phyloP scores from a whole-genome alignment of 2,113 vertebrate genomes.

The Micronycteris hirsuta region DNA sequence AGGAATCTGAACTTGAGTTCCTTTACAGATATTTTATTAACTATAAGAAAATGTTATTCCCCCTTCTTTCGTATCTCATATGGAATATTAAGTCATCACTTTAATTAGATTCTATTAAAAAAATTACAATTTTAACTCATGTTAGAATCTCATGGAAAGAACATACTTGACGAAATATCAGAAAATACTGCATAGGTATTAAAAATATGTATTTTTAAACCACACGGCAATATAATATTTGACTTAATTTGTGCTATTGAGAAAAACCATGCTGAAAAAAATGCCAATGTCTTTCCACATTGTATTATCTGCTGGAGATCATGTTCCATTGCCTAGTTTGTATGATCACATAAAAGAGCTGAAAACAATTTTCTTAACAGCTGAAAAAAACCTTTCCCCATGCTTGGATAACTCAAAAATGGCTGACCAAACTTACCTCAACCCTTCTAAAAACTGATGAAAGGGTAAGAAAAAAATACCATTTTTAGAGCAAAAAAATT shows the following conservation, averaged over 20 bases:
- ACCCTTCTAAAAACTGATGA: constrained; percentile 8
- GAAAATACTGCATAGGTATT: constrained; percentile 39
- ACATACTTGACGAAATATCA: neutral
- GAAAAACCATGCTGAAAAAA: constrained; percentile 48
- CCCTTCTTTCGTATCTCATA: neutral
- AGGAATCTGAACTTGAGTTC: neutral
- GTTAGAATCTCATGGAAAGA: constrained; percentile 5
- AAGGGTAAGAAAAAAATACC: constrained; percentile 9
- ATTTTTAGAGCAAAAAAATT: constrained; percentile 32
- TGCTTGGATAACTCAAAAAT: constrained; percentile 62
- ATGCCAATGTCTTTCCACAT: constrained; percentile 31
- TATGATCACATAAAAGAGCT: constrained; percentile 50
- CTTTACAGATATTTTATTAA: neutral
- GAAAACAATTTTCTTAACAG: constrained; percentile 62
- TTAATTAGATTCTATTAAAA: constrained; percentile 28
- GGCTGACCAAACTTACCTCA: constrained; percentile 48
- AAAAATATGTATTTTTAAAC: constrained; percentile 44
- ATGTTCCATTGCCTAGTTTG: constrained; percentile 20
- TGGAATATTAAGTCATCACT: constrained; percentile 28
- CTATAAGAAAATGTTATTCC: constrained; percentile 16
- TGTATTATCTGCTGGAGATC: constrained; percentile 12
- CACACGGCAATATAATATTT: constrained; percentile 29
- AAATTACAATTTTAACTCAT: constrained; percentile 36
- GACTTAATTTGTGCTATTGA: constrained; percentile 29
- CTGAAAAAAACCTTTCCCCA: constrained; percentile 53